A percentile compares a stretch with the other conserved stretches of the same genome.
phyloP scores from a whole-genome alignment of 2,888 invertebrate genomes.

The Piscicola geometra region DNA sequence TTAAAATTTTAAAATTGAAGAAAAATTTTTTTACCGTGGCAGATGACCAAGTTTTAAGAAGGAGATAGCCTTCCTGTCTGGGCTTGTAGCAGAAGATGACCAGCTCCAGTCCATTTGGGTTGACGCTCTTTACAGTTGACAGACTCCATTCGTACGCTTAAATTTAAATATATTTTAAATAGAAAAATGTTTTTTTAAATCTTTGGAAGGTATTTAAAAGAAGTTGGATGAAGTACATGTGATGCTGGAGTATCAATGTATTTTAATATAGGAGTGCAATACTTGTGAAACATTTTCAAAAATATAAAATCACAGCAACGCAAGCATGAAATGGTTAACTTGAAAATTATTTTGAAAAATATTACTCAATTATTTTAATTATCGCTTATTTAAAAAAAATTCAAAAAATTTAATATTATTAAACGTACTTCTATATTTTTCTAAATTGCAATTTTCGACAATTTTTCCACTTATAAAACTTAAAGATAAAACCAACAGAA shows the following conservation, averaged over 20 bases:
- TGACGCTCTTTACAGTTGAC: slow-evolving; percentile 5
- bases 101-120: background rate
- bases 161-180: background rate
- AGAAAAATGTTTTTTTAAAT: too few species aligned
- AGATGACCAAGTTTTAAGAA: slow-evolving; percentile 23
- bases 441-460: background rate
- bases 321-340: background rate
- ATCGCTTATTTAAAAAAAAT: background rate
- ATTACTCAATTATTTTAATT: too few species aligned
- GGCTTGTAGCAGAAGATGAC: slow-evolving; percentile 4
- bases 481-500: background rate
- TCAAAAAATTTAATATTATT: background rate
- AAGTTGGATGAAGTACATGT: too few species aligned
- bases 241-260: too few species aligned
- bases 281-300: too few species aligned
- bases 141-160: background rate
- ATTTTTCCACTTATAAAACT: background rate
- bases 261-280: too few species aligned
- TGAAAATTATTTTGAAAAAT: background rate
- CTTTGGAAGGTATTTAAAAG: too few species aligned
- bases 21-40: slow-evolving; percentile 15
- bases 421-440: slow-evolving; percentile 4
- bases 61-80: background rate
- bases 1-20: background rate
- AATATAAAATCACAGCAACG: too few species aligned